Percentiles rank a stretch among this genome's conserved stretches.
Evolutionary conservation across 2,113 vertebrate genomes (phyloP).

Genomic region (Urocolius indicus): DNA sequence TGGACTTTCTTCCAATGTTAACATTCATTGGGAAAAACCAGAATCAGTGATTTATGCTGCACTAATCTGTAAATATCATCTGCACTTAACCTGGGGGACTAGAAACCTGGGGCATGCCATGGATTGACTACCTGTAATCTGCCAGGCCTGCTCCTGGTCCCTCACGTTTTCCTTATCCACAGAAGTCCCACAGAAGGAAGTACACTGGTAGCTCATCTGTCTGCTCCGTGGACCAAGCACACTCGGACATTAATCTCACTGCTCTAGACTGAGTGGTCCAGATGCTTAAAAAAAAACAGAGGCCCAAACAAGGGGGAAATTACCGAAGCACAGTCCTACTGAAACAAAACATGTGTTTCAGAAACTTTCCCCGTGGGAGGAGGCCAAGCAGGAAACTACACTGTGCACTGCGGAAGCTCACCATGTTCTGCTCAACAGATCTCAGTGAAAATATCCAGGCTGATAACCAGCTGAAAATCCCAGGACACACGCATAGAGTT

Average conservation of each 20-base stretch:
- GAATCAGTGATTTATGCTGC: not conserved
- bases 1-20: not conserved
- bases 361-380: not conserved
- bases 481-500: not conserved
- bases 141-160: not conserved
- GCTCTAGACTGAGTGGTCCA: rapidly evolving
- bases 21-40: not conserved
- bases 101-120: not conserved
- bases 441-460: not conserved
- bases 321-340: not conserved
- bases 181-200: not conserved
- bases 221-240: not conserved
- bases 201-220: not conserved
- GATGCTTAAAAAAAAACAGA: not conserved
- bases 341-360: not conserved
- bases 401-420: not conserved
- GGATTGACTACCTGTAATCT: not conserved
- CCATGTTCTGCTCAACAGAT: not conserved
- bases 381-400: not conserved
- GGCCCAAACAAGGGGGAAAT: not conserved
- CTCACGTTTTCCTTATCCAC: rapidly evolving
- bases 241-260: rapidly evolving
- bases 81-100: not conserved
- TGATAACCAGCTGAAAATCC: not conserved
- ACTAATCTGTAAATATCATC: not conserved